Evolutionary conservation across 2,888 invertebrate genomes (phyloP), one percentile per base, ranked within the genome.

Genomic region (Lasioglossum vierecki): DNA sequence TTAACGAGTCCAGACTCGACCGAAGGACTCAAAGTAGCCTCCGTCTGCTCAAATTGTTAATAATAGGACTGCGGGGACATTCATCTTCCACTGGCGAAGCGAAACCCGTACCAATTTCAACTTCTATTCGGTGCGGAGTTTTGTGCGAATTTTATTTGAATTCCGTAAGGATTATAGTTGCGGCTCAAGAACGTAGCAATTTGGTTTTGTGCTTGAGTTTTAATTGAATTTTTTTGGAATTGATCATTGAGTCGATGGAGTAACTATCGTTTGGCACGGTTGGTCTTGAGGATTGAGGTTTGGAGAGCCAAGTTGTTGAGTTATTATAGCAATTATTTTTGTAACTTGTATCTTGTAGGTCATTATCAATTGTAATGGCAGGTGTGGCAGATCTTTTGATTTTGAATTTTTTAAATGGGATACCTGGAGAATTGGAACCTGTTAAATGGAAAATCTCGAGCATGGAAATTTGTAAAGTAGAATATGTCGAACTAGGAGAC

Each of bases 21-120:
- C 39, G 39, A 22, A 68, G 39, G 39, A 68, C 39, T 68, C 68
- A 68, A 68, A 70, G 70, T 70, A 41, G 70, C 4, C 41, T 41
- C 13, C 9, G 22, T 26, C 13, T n/a, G 22, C 1, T 41, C 41
- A 41, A 41, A 41, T 41, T 70, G 39, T 41, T 41, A 41, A 70
- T 70, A 70, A 70, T 41, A 70, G 70, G 39, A 70, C 5, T 41
- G 13, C 22, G 2, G 70, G n/a, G 41, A 22, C 41, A 41, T 70
- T 41, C 22, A 70, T 70, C 41, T 70, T n/a, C 41, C 41, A 68
- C 4, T 11, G 70, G 41, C 0, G 18, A 70, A 13, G 70, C 6
- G 13, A n/a, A 41, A n/a, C 11, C 11, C 11, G 63, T 18, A 30
- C 30, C 30, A 26, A 63, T 30, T 63, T 63, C 30, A 68, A 22